Base-by-base conservation (phyloP, 2,113 vertebrate species). In the Thunnus maccoyii region DNA sequence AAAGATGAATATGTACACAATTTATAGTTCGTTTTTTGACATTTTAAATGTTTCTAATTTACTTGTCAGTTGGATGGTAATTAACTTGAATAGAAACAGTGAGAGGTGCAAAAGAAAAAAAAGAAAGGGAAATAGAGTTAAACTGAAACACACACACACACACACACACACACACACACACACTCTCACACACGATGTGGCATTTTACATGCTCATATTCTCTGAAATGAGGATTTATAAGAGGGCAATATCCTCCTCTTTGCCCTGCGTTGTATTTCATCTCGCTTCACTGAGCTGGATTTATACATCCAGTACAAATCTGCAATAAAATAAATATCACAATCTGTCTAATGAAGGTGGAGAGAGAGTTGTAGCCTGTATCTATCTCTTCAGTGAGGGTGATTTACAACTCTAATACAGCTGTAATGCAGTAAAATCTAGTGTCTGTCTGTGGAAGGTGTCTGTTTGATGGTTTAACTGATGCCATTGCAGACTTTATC, bases 281-380 rank as follows among this genome's bases (percentile, higher is more conserved):
- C 52, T 44, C 10, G 3, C 76, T 73, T 76, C 78, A 58, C 58
- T 22, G 14, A 48, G 70, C 54, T 80, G 41, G 63, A 87, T 91
- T 87, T 85, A 87, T 83, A 85, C 74, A 66, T 81, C 63, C 71
- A 76, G 77, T 72, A 71, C 66, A 80, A 90, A 83, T 61, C 22
- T 61, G 77, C 67, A 54, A 70, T 85, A 83, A 85, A 86, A 86
- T 78, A 85, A 68, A 89, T 86, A 85, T 74, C 63, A 76, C 72
- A 51, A 11, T 51, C 67, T 17, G 75, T 76, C 72, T 78, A 80
- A 83, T 15, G 30, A 64, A 70, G 70, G n/a, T 48, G 62, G 27
- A 46, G 44, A 66, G 32, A 52, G 69, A 83, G 88, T 54, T 72
- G 79, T 65, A 48, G 44, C 44, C 77, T 62, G 64, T 54, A 64